Conservation (phyloP, 1,140 invertebrate genomes). For the Choristoneura fumiferana region DNA sequence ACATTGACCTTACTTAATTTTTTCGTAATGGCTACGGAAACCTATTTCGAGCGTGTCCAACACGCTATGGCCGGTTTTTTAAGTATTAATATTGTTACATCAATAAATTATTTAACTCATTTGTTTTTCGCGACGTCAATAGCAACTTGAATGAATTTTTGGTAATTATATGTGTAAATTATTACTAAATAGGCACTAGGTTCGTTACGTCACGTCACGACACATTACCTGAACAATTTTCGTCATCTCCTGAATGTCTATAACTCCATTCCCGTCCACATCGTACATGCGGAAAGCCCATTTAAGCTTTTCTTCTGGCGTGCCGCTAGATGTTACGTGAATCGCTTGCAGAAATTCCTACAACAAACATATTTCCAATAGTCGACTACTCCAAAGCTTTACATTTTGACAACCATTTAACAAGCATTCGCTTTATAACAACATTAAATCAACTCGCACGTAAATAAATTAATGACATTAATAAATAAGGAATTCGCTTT, state of each 20-base stretch:
- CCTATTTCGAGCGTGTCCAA: too few species aligned
- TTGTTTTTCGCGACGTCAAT: too few species aligned
- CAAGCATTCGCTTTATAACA: background rate
- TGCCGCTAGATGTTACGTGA: constrained; percentile 98
- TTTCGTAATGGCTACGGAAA: too few species aligned
- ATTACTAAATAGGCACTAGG: too few species aligned
- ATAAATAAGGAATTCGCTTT: constrained; percentile 29
- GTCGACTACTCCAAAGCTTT: constrained; percentile 21
- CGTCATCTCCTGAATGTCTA: constrained; percentile 97
- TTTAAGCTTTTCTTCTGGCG: constrained; percentile 98
- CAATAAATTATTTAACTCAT: too few species aligned
- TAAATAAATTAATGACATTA: constrained; percentile 15
- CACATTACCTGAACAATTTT: constrained; percentile 96
- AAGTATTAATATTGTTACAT: too few species aligned
- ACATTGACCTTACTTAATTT: too few species aligned
- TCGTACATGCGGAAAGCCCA: constrained; percentile 99
- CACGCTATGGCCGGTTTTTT: too few species aligned
- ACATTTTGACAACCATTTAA: background rate
- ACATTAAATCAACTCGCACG: constrained; percentile 20
- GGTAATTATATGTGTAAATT: too few species aligned
- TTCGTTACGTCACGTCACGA: too few species aligned
- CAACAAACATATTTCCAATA: constrained; percentile 69
- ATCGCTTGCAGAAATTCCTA: constrained; percentile 98
- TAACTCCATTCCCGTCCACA: constrained; percentile 99
- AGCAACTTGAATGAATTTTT: too few species aligned